Conservation (phyloP, 64 coral and sea anemone species). For the Acropora yongei region DNA sequence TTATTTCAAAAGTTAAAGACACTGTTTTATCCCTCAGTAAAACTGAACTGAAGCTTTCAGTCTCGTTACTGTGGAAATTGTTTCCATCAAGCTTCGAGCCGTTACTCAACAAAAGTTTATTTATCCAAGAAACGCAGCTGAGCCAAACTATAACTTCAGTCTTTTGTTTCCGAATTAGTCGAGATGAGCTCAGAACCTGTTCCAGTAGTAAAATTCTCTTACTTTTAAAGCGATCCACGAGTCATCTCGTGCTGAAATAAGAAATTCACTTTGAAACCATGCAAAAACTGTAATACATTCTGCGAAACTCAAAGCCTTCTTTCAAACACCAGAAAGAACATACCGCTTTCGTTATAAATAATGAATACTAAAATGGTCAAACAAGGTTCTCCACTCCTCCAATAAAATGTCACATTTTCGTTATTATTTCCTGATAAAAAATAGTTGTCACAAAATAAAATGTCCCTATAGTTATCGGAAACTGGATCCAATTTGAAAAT, state of each 20-base stretch:
- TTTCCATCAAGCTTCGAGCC: no score
- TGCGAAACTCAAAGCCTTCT: background rate
- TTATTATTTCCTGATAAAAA: slow-evolving; percentile 14
- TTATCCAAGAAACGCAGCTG: background rate
- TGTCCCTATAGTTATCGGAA: background rate
- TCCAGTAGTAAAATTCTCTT: no score
- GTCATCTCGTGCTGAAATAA: no score
- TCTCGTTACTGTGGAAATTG: no score
- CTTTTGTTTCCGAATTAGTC: background rate
- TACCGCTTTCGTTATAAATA: background rate
- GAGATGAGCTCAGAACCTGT: background rate
- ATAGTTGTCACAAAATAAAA: background rate
- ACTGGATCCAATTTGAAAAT: slow-evolving; percentile 25
- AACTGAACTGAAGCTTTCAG: background rate
- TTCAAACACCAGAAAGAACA: background rate
- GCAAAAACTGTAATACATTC: background rate
- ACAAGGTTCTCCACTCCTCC: slow-evolving; percentile 23
- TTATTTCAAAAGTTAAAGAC: slow-evolving; percentile 4
- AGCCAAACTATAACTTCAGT: background rate
- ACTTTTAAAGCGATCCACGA: no score
- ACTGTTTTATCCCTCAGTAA: background rate
- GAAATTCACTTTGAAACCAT: no score
- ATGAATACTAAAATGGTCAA: background rate
- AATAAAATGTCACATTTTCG: background rate
- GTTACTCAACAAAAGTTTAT: background rate